Conservation (phyloP, 2,797 vertebrate genomes). For the Tenualosa ilisha region DNA sequence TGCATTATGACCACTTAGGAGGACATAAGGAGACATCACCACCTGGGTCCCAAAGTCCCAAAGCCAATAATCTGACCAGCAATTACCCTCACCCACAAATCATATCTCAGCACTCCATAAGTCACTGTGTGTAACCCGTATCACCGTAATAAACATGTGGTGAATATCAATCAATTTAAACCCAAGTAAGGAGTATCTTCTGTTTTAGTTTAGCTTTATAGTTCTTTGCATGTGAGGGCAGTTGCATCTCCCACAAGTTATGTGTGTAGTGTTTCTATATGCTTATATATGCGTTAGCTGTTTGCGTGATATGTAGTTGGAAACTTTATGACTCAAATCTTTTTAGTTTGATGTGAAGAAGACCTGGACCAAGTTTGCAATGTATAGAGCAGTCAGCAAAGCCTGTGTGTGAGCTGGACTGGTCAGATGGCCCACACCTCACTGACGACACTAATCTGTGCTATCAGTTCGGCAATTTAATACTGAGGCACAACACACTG, state of each 20-base stretch:
- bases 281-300: no score
- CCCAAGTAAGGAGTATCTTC: background rate
- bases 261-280: no score
- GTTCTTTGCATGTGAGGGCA: background rate
- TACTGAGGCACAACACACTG: background rate
- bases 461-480: background rate
- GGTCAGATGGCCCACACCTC: background rate
- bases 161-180: background rate
- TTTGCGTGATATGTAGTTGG: no score
- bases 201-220: background rate
- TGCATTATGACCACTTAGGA: conserved; percentile 11
- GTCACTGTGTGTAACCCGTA: background rate
- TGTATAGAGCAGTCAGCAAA: background rate
- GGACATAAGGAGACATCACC: conserved; percentile 4
- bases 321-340: no score
- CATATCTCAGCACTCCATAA: background rate
- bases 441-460: background rate
- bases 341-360: background rate
- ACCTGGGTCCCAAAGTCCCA: conserved; percentile 4
- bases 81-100: background rate
- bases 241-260: background rate
- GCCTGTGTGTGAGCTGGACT: background rate
- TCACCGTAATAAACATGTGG: background rate
- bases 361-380: background rate
- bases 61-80: conserved; percentile 3